phyloP scores from a whole-genome alignment of 1,140 invertebrate genomes.

The Oedothorax gibbosus region DNA sequence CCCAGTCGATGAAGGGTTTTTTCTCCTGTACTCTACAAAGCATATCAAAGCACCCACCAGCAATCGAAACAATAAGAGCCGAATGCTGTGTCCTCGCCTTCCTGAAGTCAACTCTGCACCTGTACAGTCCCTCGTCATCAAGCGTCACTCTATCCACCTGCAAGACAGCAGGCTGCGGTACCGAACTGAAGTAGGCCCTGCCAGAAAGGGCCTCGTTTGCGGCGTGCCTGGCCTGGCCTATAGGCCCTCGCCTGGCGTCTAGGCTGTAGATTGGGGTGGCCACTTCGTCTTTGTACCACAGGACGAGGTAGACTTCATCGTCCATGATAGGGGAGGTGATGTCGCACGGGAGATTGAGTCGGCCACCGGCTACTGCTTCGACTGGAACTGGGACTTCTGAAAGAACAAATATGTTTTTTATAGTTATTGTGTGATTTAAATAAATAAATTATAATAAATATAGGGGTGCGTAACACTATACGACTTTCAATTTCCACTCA shows the following conservation, averaged over 20 bases:
- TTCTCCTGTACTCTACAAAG: no score
- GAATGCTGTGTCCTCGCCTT: slow-evolving; percentile 87
- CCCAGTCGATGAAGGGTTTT: no score
- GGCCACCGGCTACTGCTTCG: slow-evolving; percentile 37
- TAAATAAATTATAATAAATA: no score
- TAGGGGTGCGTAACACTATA: no score
- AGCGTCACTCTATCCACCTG: slow-evolving; percentile 38
- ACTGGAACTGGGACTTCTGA: slow-evolving; percentile 51
- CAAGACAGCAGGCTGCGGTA: slow-evolving; percentile 50
- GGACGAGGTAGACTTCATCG: slow-evolving; percentile 88
- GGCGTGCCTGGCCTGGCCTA: slow-evolving; percentile 58
- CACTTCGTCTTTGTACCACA: slow-evolving; percentile 88
- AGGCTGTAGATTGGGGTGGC: slow-evolving; percentile 65
- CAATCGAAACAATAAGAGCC: slow-evolving; percentile 85
- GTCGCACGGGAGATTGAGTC: slow-evolving; percentile 85
- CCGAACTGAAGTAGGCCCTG: slow-evolving; percentile 59
- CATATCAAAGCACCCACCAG: slow-evolving; percentile 76
- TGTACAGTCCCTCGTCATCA: slow-evolving; percentile 81
- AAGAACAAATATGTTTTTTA: not conserved
- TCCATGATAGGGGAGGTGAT: slow-evolving; percentile 79
- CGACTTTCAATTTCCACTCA: no score
- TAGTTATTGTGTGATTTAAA: not conserved
- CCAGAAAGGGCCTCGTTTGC: slow-evolving; percentile 35
- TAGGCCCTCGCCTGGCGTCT: slow-evolving; percentile 61
- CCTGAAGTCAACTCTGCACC: slow-evolving; percentile 89